Evolutionary conservation across 2,113 vertebrate species (phyloP), one percentile per base, ranked within the genome.

Genomic region (Monarcha castaneiventris): DNA sequence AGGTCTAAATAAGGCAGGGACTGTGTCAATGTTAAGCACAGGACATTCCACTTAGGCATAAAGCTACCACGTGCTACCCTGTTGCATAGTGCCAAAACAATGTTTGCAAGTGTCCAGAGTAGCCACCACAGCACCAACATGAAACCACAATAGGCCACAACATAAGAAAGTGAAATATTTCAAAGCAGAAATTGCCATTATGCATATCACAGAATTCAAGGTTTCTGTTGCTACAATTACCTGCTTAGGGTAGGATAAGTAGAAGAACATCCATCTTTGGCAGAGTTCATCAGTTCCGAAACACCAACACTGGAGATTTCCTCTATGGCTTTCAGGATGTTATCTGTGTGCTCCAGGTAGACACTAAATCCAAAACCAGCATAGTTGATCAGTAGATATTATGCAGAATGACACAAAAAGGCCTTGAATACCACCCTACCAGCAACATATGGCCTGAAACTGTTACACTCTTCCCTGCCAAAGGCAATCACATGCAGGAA

Each of bases 191-290:
- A 68, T 54, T 87, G n/a, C 26, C 63, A 67, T 10, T 52, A 44
- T 55, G 20, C 19, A 41, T 66, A 35, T 54, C 10, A 61, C 3
- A 30, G 51, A 64, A 73, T 48, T 51, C 7, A 9, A 94, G 41
- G 27, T 39, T 35, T 78, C 72, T 39, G 17, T 4, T 56, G 33
- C 78, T 84, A 13, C 12, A 41, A 46, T 94, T 98, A 99, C 99
- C 98, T 99, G 97, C 78, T 99, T 37, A 99, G 97, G 4, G 99
- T 99, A 75, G 98, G 99, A 87, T 99, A 99, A 2, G 98, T 98
- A n/a, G 98, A 96, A 18, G 99, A 99, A 93, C 96, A 96, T 33
- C 97, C 98, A 16, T 99, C 98, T 96, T 99, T 99, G 13, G 98
- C 83, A 63, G 98, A 97, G 20, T 94, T 97, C 30, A 99, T 86